Base-by-base conservation (phyloP, 2,888 invertebrate species). In the Heliconius erato region DNA sequence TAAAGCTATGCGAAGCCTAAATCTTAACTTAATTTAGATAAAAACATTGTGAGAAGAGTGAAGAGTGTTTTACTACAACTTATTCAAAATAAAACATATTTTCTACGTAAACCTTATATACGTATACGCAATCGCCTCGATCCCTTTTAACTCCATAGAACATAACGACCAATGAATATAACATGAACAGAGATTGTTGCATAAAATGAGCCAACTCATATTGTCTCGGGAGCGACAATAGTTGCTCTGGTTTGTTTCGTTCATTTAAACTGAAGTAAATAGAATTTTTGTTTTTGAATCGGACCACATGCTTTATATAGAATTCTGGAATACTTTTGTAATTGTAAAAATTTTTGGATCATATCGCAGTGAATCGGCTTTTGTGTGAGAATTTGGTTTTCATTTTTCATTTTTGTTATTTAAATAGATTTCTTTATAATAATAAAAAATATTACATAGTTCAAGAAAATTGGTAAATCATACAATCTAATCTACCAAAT, bases 221-320 rank as follows among this genome's bases (percentile, higher is more conserved):
- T 91, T 91, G 91, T 91, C 90, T 91, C 88, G 87, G 86, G 79
- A 84, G 87, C 87, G 87, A 91, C 90, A 91, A 91, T 89, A 87
- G 87, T 85, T 86, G 86, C 85, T 86, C 88, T 85, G 88, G 87
- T 89, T 89, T 90, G 87, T 89, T 89, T 89, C 87, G 87, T 88
- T 88, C 86, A 87, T 87, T 85, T 87, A 87, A 87, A 88, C 88
- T 80, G 87, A 86, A 85, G 87, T 87, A 89, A 88, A 88, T 88
- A 87, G 87, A 85, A 84, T 88, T 88, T 88, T 65, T 78, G 44
- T 78, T 78, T 78, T 49, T 49, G 49, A 49, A 68, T 28, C 28
- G 44, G 14, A 78, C 67, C 49, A 68, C 49, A 65, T 23, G 49
- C 65, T 68, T 49, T 78, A 12, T 44, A 49, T 7, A 78, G 49